Percentiles rank a stretch among this genome's conserved stretches.
Evolutionary conservation across 2,113 vertebrate genomes (phyloP).

Genomic region (Ovibos moschatus): DNA sequence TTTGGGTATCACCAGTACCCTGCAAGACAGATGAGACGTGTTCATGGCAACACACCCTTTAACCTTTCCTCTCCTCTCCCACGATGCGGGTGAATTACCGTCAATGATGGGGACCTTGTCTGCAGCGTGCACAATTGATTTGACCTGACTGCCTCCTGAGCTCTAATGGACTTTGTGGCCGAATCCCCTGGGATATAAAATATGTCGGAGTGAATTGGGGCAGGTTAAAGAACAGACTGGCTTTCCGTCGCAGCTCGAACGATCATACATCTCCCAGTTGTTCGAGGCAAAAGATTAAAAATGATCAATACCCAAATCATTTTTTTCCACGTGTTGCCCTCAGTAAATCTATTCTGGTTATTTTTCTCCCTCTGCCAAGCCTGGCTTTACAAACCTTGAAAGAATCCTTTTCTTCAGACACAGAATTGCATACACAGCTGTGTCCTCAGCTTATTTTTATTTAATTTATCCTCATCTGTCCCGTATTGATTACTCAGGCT

Average conservation of each 20-base stretch:
- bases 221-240: slow-evolving; percentile 78
- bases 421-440: neutral
- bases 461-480: slow-evolving; percentile 1
- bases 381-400: neutral
- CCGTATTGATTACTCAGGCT: neutral
- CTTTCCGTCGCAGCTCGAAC: slow-evolving; percentile 73
- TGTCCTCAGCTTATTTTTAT: neutral
- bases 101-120: slow-evolving; percentile 91
- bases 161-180: slow-evolving; percentile 88
- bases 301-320: slow-evolving; percentile 83
- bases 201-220: slow-evolving; percentile 81
- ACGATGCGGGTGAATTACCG: slow-evolving; percentile 89
- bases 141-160: slow-evolving; percentile 87
- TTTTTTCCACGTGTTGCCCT: slow-evolving; percentile 70
- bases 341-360: slow-evolving; percentile 71
- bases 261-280: slow-evolving; percentile 75
- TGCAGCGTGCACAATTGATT: slow-evolving; percentile 88
- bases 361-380: slow-evolving; percentile 28
- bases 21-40: slow-evolving; percentile 84
- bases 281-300: slow-evolving; percentile 80
- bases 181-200: slow-evolving; percentile 84
- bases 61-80: slow-evolving; percentile 92
- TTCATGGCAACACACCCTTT: slow-evolving; percentile 83
- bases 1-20: slow-evolving; percentile 78
- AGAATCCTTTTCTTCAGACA: neutral